Evolutionary conservation across 1,140 invertebrate species (phyloP), one percentile per base, ranked within the genome.

Genomic region (Scaptomyza hsui): DNA sequence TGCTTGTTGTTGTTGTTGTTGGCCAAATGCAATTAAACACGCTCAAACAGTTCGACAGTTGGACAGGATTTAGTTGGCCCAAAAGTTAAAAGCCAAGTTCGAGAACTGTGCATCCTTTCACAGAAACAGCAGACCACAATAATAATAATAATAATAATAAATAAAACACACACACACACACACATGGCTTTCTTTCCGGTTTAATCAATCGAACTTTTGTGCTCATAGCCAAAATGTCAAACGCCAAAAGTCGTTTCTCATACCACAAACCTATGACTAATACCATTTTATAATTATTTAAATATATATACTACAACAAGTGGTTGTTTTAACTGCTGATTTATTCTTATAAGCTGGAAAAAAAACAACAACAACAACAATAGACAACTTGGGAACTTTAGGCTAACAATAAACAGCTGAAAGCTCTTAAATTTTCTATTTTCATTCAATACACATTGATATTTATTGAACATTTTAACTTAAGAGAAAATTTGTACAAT

Each of bases 11-110:
- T 37, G 29, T 41, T 13, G 39, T 41, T 13, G 39, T 41, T n/a
- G n/a, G n/a, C n/a, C n/a, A n/a, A n/a, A 70, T 60, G 47, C 60
- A 74, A 74, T 64, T 74, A 74, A 71, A 44, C 53, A 63, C 65
- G 32, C 53, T 70, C 41, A n/a, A n/a, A 37, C 61, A 55, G 10
- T 47, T 15, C 13, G 62, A 45, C 29, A 39, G 35, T 15, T 18
- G 5, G 10, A 12, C 16, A 55, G 47, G 29, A 59, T n/a, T n/a
- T 45, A 15, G 24, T 24, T 18, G 63, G 70, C 55, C 67, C 49
- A 74, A 74, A 48, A 53, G 65, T n/a, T n/a, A n/a, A 74, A 74
- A 70, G 67, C 49, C 32, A 47, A 53, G 16, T 42, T 62, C 42
- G 35, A 26, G n/a, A n/a, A n/a, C n/a, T n/a, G n/a, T 49, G 24